Base-by-base conservation (phyloP, 2,797 vertebrate genomes). In the Vultur gryphus region DNA sequence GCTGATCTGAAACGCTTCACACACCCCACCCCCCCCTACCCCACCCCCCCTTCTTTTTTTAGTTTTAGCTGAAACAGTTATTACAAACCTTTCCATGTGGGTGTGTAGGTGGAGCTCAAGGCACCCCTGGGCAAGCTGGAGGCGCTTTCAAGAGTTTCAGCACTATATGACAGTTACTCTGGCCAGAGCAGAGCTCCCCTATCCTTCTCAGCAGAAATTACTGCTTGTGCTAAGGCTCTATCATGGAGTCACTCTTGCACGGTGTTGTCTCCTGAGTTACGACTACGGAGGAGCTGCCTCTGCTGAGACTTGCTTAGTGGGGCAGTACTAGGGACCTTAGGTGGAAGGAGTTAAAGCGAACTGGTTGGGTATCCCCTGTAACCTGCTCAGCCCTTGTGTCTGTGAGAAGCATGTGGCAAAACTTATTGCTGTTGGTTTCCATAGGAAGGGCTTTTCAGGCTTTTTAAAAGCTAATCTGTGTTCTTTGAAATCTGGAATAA, bases 151-250 rank as follows among this genome's bases (percentile, higher is more conserved):
- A 2, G 52, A 41, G n/a, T 25, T 12, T 51, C 21, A 18, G n/a
- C 1, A 4, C 14, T 64, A 10, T 13, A 2, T 67, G 69, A 6
- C 14, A 7, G 35, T 43, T 83, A 9, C 29, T 51, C 5, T 89
- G 44, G 15, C 23, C 0, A 1, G 57, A 87, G 59, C 33, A 62
- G 69, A 83, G 31, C 26, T 87, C 58, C 13, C n/a, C 23, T 46
- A 0, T 21, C 9, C 19, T 70, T 29, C 46, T 65, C 0, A 0
- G 41, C 37, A 88, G 58, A 55, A 64, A 17, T 28, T 18, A 1
- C 24, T 84, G 31, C 54, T 52, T 17, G 5, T 72, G 19, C 66
- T 31, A 25, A 23, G 28, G 49, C 26, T 59, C 11, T 61, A 2
- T 55, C 6, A 0, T 16, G 21, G 58, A 54, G 37, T 46, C 31